Conservation (phyloP, 2,113 vertebrate species). For the Gobius niger region DNA sequence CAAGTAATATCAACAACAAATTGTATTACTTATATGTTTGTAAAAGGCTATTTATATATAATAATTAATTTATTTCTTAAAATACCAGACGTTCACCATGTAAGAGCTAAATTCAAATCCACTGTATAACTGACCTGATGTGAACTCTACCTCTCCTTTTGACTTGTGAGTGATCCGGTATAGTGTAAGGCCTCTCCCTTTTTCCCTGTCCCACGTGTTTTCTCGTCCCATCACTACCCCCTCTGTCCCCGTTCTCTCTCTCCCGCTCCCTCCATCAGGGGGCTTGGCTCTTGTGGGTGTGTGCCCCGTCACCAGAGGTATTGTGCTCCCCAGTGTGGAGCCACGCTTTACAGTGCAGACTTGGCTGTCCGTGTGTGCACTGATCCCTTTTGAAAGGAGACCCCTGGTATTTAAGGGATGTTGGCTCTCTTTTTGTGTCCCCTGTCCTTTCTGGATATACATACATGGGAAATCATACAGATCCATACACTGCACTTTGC, state of each 20-base stretch:
- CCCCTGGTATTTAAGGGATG: constrained; percentile 32
- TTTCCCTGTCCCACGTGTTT: constrained; percentile 7
- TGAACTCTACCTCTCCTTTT: constrained; percentile 10
- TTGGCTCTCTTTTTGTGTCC: constrained; percentile 26
- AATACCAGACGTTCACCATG: background rate
- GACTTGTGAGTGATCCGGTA: background rate
- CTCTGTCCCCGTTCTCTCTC: constrained; percentile 21
- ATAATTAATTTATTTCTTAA: too few relatives aligned
- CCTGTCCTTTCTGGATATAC: constrained; percentile 15
- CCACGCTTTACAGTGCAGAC: constrained; percentile 56
- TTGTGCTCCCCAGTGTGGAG: constrained; percentile 43
- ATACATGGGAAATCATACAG: constrained; percentile 11
- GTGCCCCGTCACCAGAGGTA: constrained; percentile 49
- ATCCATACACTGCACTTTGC: constrained; percentile 25
- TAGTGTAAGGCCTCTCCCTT: constrained; percentile 9
- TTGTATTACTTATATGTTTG: too few relatives aligned
- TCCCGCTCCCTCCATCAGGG: constrained; percentile 23
- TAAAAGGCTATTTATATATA: too few relatives aligned
- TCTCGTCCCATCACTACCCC: constrained; percentile 10
- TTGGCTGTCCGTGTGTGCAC: constrained; percentile 43
- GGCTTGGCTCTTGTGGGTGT: constrained; percentile 40
- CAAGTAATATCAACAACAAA: too few relatives aligned
- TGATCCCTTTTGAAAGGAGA: constrained; percentile 54
- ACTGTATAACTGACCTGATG: background rate
- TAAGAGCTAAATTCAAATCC: background rate